Percentiles rank a stretch among this genome's conserved stretches.
phyloP scores from a whole-genome alignment of 2,797 vertebrate genomes.

The Muscicapa comitata region DNA sequence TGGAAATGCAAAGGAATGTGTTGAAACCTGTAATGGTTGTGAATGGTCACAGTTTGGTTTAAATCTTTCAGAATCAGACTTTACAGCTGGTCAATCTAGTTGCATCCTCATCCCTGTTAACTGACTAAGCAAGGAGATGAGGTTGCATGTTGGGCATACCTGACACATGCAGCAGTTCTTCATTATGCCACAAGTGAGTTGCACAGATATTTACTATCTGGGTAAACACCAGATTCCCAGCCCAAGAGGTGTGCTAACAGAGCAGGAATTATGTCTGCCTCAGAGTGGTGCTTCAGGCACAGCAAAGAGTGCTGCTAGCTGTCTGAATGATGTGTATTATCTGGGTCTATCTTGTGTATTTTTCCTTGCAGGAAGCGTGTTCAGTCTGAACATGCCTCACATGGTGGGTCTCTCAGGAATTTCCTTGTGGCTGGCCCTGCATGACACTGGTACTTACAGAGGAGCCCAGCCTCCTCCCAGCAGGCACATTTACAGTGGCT shows the following conservation, averaged over 20 bases:
- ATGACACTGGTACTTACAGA: not conserved
- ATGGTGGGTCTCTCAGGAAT: not conserved
- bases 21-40: not conserved
- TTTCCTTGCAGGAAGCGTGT: not conserved
- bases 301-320: not conserved
- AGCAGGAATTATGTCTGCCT: not conserved
- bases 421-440: not conserved
- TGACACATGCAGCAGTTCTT: not conserved
- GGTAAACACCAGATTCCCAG: not conserved
- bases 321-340: not conserved
- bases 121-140: not conserved
- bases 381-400: not conserved
- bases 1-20: conserved; percentile 20
- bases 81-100: not conserved
- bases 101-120: not conserved
- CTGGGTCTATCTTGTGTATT: not conserved
- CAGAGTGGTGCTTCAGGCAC: not conserved
- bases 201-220: not conserved
- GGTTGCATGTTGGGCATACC: not conserved
- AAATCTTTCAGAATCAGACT: not conserved
- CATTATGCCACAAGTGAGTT: not conserved
- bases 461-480: not conserved
- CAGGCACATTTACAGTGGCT: not conserved
- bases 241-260: not conserved
- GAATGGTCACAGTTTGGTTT: not conserved